phyloP scores from a whole-genome alignment of 2,113 vertebrate species.

The Catharus fuscescens region DNA sequence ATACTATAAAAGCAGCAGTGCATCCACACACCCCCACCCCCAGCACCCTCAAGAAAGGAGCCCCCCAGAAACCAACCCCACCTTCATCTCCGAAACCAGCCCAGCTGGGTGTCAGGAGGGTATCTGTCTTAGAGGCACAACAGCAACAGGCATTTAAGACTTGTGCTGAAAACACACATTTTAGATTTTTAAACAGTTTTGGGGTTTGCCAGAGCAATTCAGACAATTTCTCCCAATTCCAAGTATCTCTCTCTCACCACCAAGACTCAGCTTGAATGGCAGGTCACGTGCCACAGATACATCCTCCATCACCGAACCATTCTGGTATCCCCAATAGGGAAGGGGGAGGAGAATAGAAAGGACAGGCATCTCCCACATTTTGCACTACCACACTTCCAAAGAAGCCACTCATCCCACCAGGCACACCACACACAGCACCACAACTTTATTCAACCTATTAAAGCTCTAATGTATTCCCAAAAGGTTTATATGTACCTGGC shows the following conservation, averaged over 20 bases:
- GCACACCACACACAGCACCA: neutral
- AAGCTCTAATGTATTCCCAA: neutral
- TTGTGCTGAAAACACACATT: neutral
- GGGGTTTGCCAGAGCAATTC: neutral
- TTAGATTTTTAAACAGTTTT: neutral
- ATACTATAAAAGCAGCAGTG: neutral
- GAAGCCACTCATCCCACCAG: neutral
- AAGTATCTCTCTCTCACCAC: neutral
- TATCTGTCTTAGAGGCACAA: neutral
- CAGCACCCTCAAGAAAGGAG: neutral
- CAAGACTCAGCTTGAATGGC: neutral
- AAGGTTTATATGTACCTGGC: constrained; percentile 57
- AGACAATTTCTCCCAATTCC: neutral
- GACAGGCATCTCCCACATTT: neutral
- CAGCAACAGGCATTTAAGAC: neutral
- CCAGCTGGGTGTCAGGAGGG: neutral
- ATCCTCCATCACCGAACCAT: neutral
- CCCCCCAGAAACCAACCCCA: neutral
- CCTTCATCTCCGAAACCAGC: neutral
- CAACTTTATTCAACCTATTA: neutral
- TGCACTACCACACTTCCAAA: neutral
- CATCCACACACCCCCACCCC: neutral
- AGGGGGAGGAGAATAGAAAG: neutral
- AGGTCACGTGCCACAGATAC: neutral
- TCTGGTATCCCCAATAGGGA: neutral